phyloP scores from a whole-genome alignment of 2,797 vertebrate species.

The Enteromius treurensis region DNA sequence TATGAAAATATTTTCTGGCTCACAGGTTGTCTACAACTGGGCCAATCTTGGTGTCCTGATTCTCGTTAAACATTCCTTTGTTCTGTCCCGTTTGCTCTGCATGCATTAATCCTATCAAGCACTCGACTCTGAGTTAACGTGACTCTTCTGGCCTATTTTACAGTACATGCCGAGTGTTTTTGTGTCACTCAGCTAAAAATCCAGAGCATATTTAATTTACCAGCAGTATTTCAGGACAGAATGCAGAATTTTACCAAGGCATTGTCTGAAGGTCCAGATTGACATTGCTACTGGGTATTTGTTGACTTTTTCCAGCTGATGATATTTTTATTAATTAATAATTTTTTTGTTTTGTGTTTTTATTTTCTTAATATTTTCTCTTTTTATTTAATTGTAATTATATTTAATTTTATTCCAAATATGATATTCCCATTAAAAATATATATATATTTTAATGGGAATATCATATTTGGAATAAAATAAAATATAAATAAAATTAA shows the following conservation, averaged over 20 bases:
- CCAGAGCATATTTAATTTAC: slow-evolving; percentile 8
- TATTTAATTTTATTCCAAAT: not conserved
- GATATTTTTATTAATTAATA: not conserved
- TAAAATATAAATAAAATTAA: too few relatives aligned
- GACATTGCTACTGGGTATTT: not conserved
- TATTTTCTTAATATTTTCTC: not conserved
- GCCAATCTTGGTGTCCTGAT: slow-evolving; percentile 63
- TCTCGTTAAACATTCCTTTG: slow-evolving; percentile 54
- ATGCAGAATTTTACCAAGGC: not conserved
- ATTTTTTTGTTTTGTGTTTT: not conserved
- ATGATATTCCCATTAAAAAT: not conserved
- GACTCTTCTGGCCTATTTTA: slow-evolving; percentile 33
- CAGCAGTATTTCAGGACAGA: not conserved
- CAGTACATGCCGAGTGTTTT: not conserved
- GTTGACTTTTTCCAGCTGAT: not conserved
- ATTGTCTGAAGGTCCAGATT: not conserved
- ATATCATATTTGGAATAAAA: too few relatives aligned
- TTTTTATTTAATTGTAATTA: not conserved
- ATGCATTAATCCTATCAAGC: slow-evolving; percentile 69
- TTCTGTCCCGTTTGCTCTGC: slow-evolving; percentile 45
- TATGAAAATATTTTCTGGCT: slow-evolving; percentile 1
- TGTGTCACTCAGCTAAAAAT: slow-evolving; percentile 19
- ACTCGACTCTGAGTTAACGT: slow-evolving; percentile 39
- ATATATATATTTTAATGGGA: too few relatives aligned
- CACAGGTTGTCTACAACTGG: slow-evolving; percentile 27